A percentile compares a stretch with the other conserved stretches of the same genome.
These are phyloP conservation scores for Tubulanus polymorphus DNA, from an alignment of 2,888 invertebrate species.

Conservation along the genomic window DNA sequence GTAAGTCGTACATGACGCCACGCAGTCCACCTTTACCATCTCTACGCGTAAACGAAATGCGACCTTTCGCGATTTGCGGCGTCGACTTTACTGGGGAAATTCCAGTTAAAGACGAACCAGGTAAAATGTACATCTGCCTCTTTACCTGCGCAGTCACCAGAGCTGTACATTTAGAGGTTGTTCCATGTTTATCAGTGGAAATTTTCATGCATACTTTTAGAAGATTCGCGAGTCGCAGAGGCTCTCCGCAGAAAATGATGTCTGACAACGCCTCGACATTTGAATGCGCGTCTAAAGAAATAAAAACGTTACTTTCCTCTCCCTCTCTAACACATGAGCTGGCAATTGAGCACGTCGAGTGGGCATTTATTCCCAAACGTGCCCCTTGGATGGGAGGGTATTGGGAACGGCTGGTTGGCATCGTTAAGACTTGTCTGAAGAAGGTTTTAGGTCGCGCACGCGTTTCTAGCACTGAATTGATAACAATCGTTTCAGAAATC, in stretches of 20 bases:
- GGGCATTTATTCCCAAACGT: no score
- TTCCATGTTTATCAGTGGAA: background rate
- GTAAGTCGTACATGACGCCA: background rate
- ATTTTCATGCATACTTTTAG: background rate
- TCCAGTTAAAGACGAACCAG: background rate
- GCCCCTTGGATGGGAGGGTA: no score
- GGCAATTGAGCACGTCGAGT: no score
- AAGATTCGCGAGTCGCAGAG: background rate
- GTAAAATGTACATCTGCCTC: background rate
- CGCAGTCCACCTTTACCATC: background rate
- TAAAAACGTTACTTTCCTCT: background rate
- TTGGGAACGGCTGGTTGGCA: no score
- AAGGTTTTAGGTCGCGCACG: no score
- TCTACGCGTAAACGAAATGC: background rate
- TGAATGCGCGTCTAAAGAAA: background rate
- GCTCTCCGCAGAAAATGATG: background rate
- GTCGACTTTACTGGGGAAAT: constrained; percentile 3
- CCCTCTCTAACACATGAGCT: no score
- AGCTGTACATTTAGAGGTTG: background rate
- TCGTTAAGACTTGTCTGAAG: no score
- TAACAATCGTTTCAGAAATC: no score
- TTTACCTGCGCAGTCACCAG: constrained; percentile 2
- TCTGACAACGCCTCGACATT: constrained; percentile 5
- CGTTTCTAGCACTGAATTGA: no score
- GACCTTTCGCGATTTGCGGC: background rate